These are phyloP conservation scores for Tryphoninae sp. DNA, from an alignment of 2,888 invertebrate genomes.

Conservation along the genomic window DNA sequence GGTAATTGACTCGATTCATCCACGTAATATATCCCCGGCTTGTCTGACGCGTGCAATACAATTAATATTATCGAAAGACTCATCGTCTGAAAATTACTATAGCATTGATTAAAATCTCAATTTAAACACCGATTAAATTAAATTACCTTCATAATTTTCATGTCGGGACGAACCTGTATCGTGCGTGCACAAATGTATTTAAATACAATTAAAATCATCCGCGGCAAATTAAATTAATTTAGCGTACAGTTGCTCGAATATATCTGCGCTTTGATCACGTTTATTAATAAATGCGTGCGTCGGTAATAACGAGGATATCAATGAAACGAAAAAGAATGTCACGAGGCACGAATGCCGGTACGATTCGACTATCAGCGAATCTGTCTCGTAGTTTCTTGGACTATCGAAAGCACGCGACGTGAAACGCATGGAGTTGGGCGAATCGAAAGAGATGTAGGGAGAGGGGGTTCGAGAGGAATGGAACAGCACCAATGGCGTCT, in stretches of 20 bases:
- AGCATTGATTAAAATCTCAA: not conserved
- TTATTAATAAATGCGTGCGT: too few relatives aligned
- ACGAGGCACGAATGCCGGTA: not conserved
- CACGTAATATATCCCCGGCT: not conserved
- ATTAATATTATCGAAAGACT: not conserved
- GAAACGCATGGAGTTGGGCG: constrained; percentile 16
- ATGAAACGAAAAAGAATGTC: constrained; percentile 3
- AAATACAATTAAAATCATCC: not conserved
- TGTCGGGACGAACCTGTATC: too few relatives aligned
- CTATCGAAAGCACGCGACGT: constrained; percentile 19
- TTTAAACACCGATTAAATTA: not conserved
- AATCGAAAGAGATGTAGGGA: constrained; percentile 1
- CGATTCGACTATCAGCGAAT: constrained; percentile 15
- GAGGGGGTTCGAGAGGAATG: not conserved
- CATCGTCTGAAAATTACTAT: not conserved
- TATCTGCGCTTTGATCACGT: not conserved
- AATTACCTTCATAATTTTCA: too few relatives aligned
- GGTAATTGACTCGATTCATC: constrained; percentile 9
- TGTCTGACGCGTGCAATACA: not conserved
- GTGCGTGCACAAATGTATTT: not conserved
- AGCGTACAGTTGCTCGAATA: not conserved
- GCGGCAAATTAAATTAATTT: not conserved
- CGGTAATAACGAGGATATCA: constrained; percentile 10
- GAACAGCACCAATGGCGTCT: constrained; percentile 26
- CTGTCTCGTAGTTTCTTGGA: constrained; percentile 19